Conservation (phyloP, 2,797 vertebrate species). For the Sphenopsis melanotis region DNA sequence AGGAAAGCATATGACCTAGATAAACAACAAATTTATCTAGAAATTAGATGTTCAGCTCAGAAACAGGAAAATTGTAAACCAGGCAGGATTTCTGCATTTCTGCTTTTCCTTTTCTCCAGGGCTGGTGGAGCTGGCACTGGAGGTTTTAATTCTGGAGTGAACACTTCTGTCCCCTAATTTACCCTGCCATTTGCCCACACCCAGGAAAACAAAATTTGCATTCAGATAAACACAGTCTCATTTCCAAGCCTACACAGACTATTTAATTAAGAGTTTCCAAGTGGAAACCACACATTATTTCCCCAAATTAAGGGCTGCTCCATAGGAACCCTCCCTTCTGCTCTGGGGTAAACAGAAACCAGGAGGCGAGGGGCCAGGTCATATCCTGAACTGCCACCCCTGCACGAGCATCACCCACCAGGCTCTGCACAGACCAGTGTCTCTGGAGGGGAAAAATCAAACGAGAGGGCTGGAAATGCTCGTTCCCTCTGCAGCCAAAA, state of each 20-base stretch:
- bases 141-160: background rate
- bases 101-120: background rate
- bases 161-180: background rate
- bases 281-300: background rate
- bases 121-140: background rate
- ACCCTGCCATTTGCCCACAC: background rate
- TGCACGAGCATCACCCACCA: background rate
- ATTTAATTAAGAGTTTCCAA: slow-evolving; percentile 49
- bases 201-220: background rate
- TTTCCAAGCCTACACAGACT: background rate
- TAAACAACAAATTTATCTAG: background rate
- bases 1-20: background rate
- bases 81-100: background rate
- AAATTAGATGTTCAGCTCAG: background rate
- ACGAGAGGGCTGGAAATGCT: slow-evolving; percentile 29
- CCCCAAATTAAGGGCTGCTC: background rate
- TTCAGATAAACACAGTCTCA: slow-evolving; percentile 26
- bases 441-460: background rate
- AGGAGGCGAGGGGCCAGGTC: background rate
- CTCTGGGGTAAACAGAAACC: slow-evolving; percentile 7
- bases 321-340: background rate
- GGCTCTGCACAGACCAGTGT: background rate
- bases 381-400: background rate
- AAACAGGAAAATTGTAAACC: background rate
- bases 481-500: background rate